Evolutionary conservation across 2,888 invertebrate genomes (phyloP).

Genomic region (Tupiocoris notatus): DNA sequence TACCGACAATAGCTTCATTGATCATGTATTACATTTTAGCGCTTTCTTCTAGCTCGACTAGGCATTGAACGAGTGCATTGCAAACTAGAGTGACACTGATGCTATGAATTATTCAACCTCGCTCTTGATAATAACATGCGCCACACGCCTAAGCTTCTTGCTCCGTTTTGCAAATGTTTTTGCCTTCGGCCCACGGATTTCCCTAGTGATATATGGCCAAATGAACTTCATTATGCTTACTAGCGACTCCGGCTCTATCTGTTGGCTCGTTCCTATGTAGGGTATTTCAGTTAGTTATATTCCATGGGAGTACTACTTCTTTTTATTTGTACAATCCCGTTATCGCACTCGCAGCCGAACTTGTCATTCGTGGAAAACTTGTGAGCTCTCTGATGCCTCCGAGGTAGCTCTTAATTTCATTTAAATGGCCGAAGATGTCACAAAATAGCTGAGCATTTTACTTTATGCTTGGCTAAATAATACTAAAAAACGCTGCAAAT

Average conservation of each 20-base stretch:
- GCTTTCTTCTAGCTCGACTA: background rate
- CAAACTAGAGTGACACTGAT: background rate
- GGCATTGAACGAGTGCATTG: background rate
- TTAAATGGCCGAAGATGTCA: too few species aligned
- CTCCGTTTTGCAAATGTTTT: background rate
- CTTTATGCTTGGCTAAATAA: too few species aligned
- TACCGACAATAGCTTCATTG: too few species aligned
- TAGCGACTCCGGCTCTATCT: background rate
- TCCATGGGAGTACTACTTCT: background rate
- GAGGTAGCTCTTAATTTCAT: too few species aligned
- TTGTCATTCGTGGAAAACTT: too few species aligned
- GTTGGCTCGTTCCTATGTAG: background rate
- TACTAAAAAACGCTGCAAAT: too few species aligned
- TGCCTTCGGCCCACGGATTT: background rate
- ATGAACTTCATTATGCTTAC: background rate
- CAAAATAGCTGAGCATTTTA: too few species aligned
- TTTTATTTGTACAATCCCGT: background rate
- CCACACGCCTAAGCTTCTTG: background rate
- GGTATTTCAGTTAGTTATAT: background rate
- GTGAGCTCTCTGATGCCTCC: too few species aligned
- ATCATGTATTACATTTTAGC: too few species aligned
- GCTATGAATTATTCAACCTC: background rate
- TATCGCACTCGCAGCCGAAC: too few species aligned
- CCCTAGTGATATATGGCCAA: background rate
- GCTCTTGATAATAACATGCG: background rate